Base-by-base conservation (phyloP, 2,797 vertebrate species). In the Pelobates cultripes region DNA sequence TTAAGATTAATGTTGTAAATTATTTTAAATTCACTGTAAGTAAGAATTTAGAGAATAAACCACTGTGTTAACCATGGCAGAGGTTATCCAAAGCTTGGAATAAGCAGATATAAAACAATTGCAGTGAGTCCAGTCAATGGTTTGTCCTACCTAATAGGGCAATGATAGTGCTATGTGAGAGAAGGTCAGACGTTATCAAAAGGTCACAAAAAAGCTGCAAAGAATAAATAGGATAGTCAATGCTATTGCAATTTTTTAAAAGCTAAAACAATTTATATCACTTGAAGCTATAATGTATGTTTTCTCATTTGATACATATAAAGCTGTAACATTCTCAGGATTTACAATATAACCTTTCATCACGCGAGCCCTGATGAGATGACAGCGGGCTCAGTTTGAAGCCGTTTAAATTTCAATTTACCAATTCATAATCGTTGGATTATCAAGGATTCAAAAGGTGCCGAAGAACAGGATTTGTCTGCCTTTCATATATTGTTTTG, bases 361-460 rank as follows among this genome's bases (percentile, higher is more conserved):
- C 17, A 55, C 43, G 17, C 60, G 14, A 55, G 44, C 47, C 14
- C 43, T 47, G 45, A 43, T 69, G 45, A 64, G 41, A 77, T 72
- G 44, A 77, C 44, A 51, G 61, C 68, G 70, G 55, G 41, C 15
- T 2, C 40, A 64, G 40, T 66, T 66, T 41, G 69, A 64, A 28
- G 13, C 69, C 70, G 80, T 76, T 71, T 77, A 81, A 71, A 77
- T 81, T 64, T 81, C 80, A 76, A 81, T 81, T 81, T 81, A 55
- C 68, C 68, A 72, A 71, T 77, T 10, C 45, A 77, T 43, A 82
- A 67, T 77, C 15, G 60, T 75, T 72, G 69, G 69, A 73, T 79
- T 66, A 77, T 71, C 15, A 77, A 63, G 55, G 74, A 71, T 71
- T 71, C 68, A 82, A 82, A 76, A 43, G 68, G 74, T 71, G 15